Base-by-base conservation (phyloP, 2,888 invertebrate species). In the Dolichopus griseipennis region DNA sequence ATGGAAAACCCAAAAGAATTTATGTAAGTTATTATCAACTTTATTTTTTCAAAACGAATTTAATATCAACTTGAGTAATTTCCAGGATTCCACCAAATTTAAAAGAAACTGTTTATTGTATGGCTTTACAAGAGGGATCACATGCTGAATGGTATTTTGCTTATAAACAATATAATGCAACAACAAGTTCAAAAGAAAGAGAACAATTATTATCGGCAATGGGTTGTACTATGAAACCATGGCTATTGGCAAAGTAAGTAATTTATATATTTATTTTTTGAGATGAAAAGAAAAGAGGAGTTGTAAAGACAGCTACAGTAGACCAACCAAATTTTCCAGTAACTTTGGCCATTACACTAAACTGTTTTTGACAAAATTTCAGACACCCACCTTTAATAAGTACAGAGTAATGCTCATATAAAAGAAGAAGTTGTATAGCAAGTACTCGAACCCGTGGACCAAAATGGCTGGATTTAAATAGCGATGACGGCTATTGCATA, bases 141-240 rank as follows among this genome's bases (percentile, higher is more conserved):
- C 83, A 84, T 71, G 82, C 81, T 10, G 90, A 89, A 77, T 91
- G 90, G 90, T 83, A 88, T 69, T 88, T 87, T 75, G 85, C 86
- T 22, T 87, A 86, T 76, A 79, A 84, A 21, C 78, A 78, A 66
- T 82, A 81, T 70, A 78, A 76, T 43, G 76, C 76, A 33, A 79
- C 79, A 3, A 78, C 76, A 8, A 84, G 86, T 18, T 86, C 86
- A 0, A 83, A 86, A 0, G 89, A 90, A 74, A 86, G 87, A 73
- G 84, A 84, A 67, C 83, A 84, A 52, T 82, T 90, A 9, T 78
- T 89, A 18, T 78, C 81, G 15, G 82, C 85, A 0, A 74, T 86
- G 64, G 86, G 85, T 64, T 86, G 86, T 74, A 83, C 85, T 37
- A 82, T 82, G 61, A 80, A 83, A 68, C 83, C 83, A n/a, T 86